Conservation (phyloP, 2,113 vertebrate species). For the Neofelis nebulosa region DNA sequence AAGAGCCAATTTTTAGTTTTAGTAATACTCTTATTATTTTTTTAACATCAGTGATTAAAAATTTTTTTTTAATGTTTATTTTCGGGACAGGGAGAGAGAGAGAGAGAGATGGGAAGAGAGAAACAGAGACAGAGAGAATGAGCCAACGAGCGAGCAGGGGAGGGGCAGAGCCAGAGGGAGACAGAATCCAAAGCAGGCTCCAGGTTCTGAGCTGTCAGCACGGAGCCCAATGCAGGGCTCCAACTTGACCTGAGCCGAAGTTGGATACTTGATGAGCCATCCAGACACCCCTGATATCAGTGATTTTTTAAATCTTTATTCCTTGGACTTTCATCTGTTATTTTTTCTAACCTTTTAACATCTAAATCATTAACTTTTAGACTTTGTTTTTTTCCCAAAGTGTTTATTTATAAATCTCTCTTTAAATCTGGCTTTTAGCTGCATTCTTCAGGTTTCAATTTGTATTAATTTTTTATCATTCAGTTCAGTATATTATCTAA, state of each 20-base stretch:
- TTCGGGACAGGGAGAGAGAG: too few species aligned
- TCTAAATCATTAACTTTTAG: neutral
- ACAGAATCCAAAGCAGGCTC: too few species aligned
- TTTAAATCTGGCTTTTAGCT: neutral
- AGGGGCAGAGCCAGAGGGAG: too few species aligned
- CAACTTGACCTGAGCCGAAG: too few species aligned
- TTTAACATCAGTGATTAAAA: neutral
- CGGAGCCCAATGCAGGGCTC: too few species aligned
- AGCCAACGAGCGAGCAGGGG: too few species aligned
- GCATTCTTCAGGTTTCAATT: neutral
- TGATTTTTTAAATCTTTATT: neutral
- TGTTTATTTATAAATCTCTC: neutral
- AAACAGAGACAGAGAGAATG: too few species aligned
- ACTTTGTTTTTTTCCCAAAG: neutral
- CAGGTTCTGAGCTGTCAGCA: too few species aligned
- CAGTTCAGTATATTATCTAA: slow-evolving; percentile 4
- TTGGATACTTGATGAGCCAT: too few species aligned
- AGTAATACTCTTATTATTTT: neutral
- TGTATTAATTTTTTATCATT: neutral
- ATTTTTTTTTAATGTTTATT: neutral
- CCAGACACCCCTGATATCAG: neutral
- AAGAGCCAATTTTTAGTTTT: neutral
- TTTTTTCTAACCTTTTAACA: neutral
- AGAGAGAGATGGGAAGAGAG: too few species aligned
- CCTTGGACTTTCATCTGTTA: neutral